phyloP scores from a whole-genome alignment of 2,113 vertebrate genomes.

The Carassius gibelio region DNA sequence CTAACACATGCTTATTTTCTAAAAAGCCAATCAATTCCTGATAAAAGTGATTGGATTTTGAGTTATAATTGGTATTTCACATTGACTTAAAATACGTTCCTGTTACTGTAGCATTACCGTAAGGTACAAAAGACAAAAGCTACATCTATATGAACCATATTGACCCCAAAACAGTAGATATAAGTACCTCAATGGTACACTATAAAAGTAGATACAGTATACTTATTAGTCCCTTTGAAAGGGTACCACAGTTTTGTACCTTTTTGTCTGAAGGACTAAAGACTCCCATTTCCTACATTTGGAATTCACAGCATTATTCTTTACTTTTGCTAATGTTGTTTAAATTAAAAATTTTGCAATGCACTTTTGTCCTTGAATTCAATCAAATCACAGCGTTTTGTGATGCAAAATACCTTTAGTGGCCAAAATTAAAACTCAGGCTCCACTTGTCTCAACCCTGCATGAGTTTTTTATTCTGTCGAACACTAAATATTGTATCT shows the following conservation, averaged over 20 bases:
- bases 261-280: not conserved
- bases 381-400: not conserved
- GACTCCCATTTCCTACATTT: not conserved
- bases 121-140: too few species aligned
- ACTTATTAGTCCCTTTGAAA: not conserved
- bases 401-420: not conserved
- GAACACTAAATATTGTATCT: not conserved
- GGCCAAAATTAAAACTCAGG: not conserved
- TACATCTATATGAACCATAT: not conserved
- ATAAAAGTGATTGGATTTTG: not conserved
- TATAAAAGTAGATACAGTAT: not conserved
- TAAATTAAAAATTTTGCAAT: accelerated
- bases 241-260: too few species aligned
- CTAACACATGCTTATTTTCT: not conserved
- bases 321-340: not conserved
- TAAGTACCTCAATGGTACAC: too few species aligned
- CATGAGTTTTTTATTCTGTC: not conserved
- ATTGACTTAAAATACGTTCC: not conserved
- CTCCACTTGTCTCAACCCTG: not conserved
- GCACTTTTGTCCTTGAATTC: not conserved
- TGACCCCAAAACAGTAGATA: too few species aligned
- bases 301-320: not conserved
- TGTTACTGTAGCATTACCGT: too few species aligned
- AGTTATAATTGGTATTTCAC: not conserved
- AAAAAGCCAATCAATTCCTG: not conserved